phyloP scores from a whole-genome alignment of 2,797 vertebrate species.

The Aplochiton taeniatus region DNA sequence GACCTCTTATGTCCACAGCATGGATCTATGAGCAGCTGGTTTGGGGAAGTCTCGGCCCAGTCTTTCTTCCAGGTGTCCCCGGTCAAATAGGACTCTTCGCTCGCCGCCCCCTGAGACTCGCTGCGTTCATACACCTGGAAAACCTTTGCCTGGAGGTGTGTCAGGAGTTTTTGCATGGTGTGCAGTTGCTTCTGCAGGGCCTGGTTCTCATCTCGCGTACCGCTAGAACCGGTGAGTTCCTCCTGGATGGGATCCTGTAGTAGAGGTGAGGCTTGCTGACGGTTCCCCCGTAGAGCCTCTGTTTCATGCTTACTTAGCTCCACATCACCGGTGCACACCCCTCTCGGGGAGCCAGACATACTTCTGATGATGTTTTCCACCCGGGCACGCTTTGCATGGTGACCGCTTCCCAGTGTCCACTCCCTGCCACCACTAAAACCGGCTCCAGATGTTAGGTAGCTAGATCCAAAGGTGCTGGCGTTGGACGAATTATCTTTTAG shows the following conservation, averaged over 20 bases:
- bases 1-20: conserved; percentile 26
- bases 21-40: not conserved
- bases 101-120: not conserved
- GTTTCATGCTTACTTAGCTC: conserved; percentile 17
- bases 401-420: conserved; percentile 58
- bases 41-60: conserved; percentile 17
- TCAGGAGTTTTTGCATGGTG: conserved; percentile 68
- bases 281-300: conserved; percentile 33
- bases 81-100: conserved; percentile 1
- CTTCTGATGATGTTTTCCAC: conserved; percentile 86
- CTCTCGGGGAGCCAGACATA: conserved; percentile 68
- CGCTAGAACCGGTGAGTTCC: conserved; percentile 17
- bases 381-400: conserved; percentile 81
- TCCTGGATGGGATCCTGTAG: conserved; percentile 40
- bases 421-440: conserved; percentile 35
- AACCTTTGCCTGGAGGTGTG: conserved; percentile 66
- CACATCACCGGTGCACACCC: conserved; percentile 16
- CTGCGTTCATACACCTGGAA: conserved; percentile 36
- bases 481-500: conserved; percentile 23
- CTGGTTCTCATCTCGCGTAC: conserved; percentile 33
- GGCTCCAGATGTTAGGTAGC: conserved; percentile 26
- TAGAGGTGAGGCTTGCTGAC: too few species aligned
- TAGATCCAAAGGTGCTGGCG: conserved; percentile 30
- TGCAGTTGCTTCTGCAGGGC: conserved; percentile 67
- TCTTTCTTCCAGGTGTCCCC: conserved; percentile 8